Conservation (phyloP, 2,888 invertebrate genomes). For the Philereme transversata region DNA sequence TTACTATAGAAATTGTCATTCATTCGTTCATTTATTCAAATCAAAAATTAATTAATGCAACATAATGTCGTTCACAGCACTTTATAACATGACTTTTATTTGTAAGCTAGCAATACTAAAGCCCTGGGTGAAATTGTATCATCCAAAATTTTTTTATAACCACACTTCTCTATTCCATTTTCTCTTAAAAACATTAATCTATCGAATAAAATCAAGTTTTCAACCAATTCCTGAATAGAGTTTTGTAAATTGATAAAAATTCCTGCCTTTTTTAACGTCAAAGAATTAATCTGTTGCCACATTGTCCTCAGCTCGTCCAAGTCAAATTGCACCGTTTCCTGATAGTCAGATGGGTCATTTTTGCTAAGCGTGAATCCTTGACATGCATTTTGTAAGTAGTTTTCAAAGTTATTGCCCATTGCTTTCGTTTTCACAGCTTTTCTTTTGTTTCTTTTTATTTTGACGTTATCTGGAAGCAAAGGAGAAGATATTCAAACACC, state of each 20-base stretch:
- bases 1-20: too few relatives aligned
- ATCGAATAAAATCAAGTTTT: constrained; percentile 70
- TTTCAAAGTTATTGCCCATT: constrained; percentile 57
- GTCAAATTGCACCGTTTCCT: constrained; percentile 44
- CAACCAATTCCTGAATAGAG: constrained; percentile 63
- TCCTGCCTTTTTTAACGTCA: constrained; percentile 58
- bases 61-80: too few relatives aligned
- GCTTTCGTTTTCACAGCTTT: constrained; percentile 66
- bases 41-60: too few relatives aligned
- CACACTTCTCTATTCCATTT: constrained; percentile 56
- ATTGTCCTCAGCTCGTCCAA: constrained; percentile 53
- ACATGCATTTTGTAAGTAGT: constrained; percentile 57
- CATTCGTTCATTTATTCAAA: too few relatives aligned
- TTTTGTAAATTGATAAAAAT: constrained; percentile 68
- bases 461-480: constrained; percentile 70
- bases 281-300: constrained; percentile 54
- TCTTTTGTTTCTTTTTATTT: constrained; percentile 71
- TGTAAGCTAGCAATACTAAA: constrained; percentile 83
- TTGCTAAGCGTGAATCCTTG: constrained; percentile 56
- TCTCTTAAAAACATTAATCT: constrained; percentile 67
- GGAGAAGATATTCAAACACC: background rate
- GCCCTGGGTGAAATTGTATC: constrained; percentile 87
- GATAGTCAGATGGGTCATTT: constrained; percentile 18
- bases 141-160: constrained; percentile 84
- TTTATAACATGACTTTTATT: constrained; percentile 57